Base-by-base conservation (phyloP, 2,888 invertebrate species). In the Agrochola macilenta region DNA sequence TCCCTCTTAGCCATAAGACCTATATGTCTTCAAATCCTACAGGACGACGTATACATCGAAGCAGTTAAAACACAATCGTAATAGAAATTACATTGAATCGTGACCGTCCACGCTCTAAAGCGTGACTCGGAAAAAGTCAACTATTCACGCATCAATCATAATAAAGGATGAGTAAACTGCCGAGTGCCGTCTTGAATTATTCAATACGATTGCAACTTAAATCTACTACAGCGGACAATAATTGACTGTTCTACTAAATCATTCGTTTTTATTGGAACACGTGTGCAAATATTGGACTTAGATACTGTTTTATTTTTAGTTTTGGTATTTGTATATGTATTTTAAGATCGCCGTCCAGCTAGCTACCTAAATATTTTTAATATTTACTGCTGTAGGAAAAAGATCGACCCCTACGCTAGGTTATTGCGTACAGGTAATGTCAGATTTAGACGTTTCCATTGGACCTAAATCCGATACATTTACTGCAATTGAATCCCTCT, bases 101-200 rank as follows among this genome's bases (percentile, higher is more conserved):
- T 88, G 87, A 84, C 70, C 82, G 74, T 63, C 79, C 73, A 71
- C 64, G 77, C 66, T 74, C 26, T 9, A 11, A 72, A 58, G 72
- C 88, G 89, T 88, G 88, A 88, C 86, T 87, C 84, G 88, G 86
- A 79, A 88, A 87, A 78, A 82, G 88, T 83, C 81, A 82, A 74
- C 65, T 68, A 68, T 69, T 85, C 78, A 69, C 72, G 82, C 83
- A 83, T 83, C 83, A 77, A 81, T 85, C 87, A 81, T 76, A 79
- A 82, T 85, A 87, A 85, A 85, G 64, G 65, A 85, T 87, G 87
- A 81, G 77, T 87, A 84, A 87, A 84, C 74, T 78, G 71, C 60
- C 65, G 69, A 30, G 52, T 30, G 78, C 52, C 65, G 64, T 54
- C 66, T 65, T 87, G 88, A 88, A 87, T 87, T 73, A 88, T 87